Base-by-base conservation (phyloP, 2,888 invertebrate genomes). In the Choristoneura rosaceana region DNA sequence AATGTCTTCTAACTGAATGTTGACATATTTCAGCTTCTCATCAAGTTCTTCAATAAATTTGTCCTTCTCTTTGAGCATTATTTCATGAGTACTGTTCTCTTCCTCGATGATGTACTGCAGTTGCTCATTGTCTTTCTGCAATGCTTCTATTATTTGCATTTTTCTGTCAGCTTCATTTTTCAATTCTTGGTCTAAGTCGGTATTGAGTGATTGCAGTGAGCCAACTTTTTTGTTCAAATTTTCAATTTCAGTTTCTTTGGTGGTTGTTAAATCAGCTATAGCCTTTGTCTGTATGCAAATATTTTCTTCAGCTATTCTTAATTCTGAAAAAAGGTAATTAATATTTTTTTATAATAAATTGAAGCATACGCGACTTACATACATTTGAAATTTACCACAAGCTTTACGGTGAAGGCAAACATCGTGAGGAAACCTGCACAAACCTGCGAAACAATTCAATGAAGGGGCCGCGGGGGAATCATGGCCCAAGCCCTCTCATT, bases 111-210 rank as follows among this genome's bases (percentile, higher is more conserved):
- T 79, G 73, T 81, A 82, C n/a, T 84, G 86, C 73, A 89, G 73
- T 33, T 86, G 84, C 73, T 84, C 84, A 76, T 85, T 88, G 78
- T 88, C 87, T 74, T 81, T 82, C 75, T 84, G 80, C 59, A 87
- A 74, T 7, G 78, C 79, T 55, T 83, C 77, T 50, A 87, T 80
- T 12, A 79, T 73, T 73, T 82, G 77, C 67, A 71, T 75, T 63
- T 83, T 82, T 17, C 74, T 74, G n/a, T 84, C 79, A 3, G 78
- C 76, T 71, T 81, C 79, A 5, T 75, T 80, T 69, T 81, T 83
- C 1, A 86, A 66, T 70, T 84, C 80, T 60, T 82, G 76, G 77
- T 85, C 77, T 38, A 84, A 75, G 62, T 82, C 76, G 62, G 73
- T 61, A 74, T 81, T 80, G 1, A 77, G 45, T 45, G 71, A 73